Conservation (phyloP, 1,140 invertebrate genomes). For the Leptestheria dahalacensis region DNA sequence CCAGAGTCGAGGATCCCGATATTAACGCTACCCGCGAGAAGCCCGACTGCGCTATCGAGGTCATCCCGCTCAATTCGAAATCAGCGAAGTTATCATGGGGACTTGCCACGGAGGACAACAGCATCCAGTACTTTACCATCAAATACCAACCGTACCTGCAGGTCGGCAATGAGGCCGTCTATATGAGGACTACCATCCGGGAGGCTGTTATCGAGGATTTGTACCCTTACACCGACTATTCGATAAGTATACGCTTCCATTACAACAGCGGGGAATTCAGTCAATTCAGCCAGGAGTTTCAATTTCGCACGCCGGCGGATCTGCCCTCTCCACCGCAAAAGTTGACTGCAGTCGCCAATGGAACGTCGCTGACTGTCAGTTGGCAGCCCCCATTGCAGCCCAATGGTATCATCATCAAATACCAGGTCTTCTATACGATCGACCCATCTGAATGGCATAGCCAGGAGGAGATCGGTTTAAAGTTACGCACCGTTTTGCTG, state of each 20-base stretch:
- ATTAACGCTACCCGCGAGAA: not conserved
- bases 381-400: slow-evolving; percentile 34
- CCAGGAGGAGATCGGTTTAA: slow-evolving; percentile 22
- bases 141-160: too few species aligned
- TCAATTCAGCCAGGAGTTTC: not conserved
- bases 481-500: not conserved
- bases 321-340: not conserved
- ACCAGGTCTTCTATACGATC: slow-evolving; percentile 30
- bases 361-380: slow-evolving; percentile 27
- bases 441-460: slow-evolving; percentile 30
- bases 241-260: not conserved
- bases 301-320: not conserved
- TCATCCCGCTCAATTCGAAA: not conserved
- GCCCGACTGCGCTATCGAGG: not conserved
- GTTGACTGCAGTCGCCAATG: slow-evolving; percentile 25
- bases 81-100: not conserved
- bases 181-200: not conserved
- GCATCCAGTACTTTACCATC: not conserved
- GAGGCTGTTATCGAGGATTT: not conserved
- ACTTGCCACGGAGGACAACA: not conserved
- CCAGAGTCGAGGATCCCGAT: not conserved
- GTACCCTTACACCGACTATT: not conserved
- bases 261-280: not conserved
- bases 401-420: slow-evolving; percentile 34
- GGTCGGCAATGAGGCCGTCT: not conserved